Evolutionary conservation across 2,888 invertebrate species (phyloP).

Genomic region (Lithophane semibrunnea): DNA sequence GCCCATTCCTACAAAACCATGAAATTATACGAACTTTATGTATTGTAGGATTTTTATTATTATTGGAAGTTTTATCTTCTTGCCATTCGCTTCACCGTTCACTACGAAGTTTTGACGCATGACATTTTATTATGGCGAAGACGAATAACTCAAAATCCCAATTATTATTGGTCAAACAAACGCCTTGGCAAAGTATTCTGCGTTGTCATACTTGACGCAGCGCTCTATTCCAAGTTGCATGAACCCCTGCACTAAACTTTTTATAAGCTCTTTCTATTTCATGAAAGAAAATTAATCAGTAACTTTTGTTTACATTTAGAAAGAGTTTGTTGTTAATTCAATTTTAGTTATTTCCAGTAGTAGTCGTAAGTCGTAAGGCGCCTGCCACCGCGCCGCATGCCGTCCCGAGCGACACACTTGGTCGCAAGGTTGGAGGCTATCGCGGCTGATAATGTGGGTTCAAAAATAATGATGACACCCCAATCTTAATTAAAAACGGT

Average conservation of each 20-base stretch:
- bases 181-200: neutral
- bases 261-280: neutral
- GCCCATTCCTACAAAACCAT: neutral
- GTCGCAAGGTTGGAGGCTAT: slow-evolving; percentile 74
- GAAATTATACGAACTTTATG: neutral
- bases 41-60: neutral
- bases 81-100: neutral
- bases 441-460: slow-evolving; percentile 74
- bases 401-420: slow-evolving; percentile 67
- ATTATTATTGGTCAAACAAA: slow-evolving; percentile 1
- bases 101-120: neutral
- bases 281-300: neutral
- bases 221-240: no score
- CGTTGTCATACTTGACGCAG: no score
- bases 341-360: slow-evolving; percentile 52
- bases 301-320: no score
- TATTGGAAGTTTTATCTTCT: neutral
- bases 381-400: neutral
- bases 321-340: no score
- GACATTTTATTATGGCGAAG: neutral
- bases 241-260: neutral
- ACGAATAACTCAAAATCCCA: neutral
- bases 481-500: slow-evolving; percentile 58
- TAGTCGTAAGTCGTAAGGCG: slow-evolving; percentile 66
- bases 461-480: slow-evolving; percentile 77